Evolutionary conservation across 2,888 invertebrate species (phyloP).

Genomic region (Sialis lutaria): DNA sequence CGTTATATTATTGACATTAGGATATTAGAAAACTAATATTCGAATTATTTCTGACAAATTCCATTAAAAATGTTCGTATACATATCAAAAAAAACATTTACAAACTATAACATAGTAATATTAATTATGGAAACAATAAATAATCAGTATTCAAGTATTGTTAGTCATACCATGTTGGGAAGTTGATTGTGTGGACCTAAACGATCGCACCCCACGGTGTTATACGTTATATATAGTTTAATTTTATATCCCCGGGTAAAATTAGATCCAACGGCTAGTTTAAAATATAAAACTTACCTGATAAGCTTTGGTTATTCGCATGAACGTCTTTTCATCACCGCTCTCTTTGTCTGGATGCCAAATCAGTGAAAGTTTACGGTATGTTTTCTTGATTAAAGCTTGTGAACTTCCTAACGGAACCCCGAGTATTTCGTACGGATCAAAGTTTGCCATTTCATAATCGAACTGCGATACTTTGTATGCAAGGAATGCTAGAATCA

Average conservation of each 20-base stretch:
- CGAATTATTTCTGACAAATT: slow-evolving; percentile 1
- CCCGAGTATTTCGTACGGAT: slow-evolving; percentile 91
- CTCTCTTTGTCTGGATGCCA: slow-evolving; percentile 97
- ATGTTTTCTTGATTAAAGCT: slow-evolving; percentile 86
- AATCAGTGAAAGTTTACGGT: slow-evolving; percentile 80
- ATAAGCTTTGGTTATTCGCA: slow-evolving; percentile 87
- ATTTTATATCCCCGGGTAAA: too few species aligned
- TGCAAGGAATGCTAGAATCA: slow-evolving; percentile 58
- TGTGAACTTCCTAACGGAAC: slow-evolving; percentile 75
- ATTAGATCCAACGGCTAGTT: background rate
- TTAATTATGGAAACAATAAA: too few species aligned
- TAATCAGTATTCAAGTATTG: too few species aligned
- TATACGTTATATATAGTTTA: too few species aligned
- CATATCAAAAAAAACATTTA: too few species aligned
- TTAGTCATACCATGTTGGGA: too few species aligned
- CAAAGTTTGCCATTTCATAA: slow-evolving; percentile 96
- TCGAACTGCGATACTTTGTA: slow-evolving; percentile 94
- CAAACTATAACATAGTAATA: too few species aligned
- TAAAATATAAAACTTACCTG: slow-evolving; percentile 38
- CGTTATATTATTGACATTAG: too few species aligned
- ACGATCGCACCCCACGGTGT: too few species aligned
- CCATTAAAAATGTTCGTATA: too few species aligned
- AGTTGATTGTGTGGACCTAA: too few species aligned
- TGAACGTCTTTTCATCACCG: slow-evolving; percentile 92
- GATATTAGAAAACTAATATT: slow-evolving; percentile 16